Conservation (phyloP, 2,888 invertebrate genomes). For the Miltochrista miniata region DNA sequence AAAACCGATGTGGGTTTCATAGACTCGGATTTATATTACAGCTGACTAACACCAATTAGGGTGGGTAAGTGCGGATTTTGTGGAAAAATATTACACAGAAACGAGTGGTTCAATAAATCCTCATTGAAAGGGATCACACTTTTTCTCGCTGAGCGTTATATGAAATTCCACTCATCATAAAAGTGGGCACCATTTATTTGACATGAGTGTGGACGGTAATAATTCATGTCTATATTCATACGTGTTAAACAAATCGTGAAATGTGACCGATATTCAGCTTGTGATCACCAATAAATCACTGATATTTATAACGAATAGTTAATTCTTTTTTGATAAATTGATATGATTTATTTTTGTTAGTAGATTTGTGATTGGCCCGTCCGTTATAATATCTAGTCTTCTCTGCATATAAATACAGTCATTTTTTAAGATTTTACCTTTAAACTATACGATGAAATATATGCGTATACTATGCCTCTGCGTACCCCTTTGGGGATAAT, state of each 20-base stretch:
- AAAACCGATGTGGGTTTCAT: background rate
- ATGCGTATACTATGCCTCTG: no score
- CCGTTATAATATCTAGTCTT: no score
- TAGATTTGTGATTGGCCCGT: no score
- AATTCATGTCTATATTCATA: constrained; percentile 67
- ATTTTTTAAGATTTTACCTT: no score
- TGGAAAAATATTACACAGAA: background rate
- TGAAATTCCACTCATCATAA: constrained; percentile 61
- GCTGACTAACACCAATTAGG: constrained; percentile 29
- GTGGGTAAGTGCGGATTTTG: constrained; percentile 1
- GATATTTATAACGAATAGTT: constrained; percentile 13
- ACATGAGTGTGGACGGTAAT: constrained; percentile 56
- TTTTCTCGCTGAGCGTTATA: constrained; percentile 56
- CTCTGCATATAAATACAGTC: no score
- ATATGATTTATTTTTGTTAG: no score
- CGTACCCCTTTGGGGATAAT: no score
- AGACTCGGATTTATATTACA: background rate
- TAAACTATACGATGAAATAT: no score
- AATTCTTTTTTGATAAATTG: no score
- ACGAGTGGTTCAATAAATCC: constrained; percentile 58
- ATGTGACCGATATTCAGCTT: constrained; percentile 38
- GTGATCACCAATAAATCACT: constrained; percentile 16
- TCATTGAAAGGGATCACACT: constrained; percentile 57
- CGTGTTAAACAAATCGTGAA: constrained; percentile 69
- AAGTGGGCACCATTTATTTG: constrained; percentile 55